Conservation (phyloP, 2,888 invertebrate genomes). For the Lottia scabra region DNA sequence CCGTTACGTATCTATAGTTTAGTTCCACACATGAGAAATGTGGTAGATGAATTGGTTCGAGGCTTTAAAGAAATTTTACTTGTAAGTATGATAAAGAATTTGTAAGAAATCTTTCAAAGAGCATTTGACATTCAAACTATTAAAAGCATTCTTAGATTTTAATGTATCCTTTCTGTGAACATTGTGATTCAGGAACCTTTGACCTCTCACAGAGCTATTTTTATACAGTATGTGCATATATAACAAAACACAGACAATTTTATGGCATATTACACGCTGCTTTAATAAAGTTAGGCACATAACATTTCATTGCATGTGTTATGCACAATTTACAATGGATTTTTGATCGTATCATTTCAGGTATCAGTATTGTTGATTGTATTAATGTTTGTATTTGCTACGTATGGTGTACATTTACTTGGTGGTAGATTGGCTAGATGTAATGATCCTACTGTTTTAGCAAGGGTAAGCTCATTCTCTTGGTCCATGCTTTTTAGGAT, state of each 20-base stretch:
- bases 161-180: background rate
- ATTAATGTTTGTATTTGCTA: slow-evolving; percentile 99
- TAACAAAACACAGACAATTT: too few species aligned
- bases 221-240: too few species aligned
- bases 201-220: too few species aligned
- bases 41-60: slow-evolving; percentile 96
- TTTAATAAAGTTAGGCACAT: too few species aligned
- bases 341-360: slow-evolving; percentile 71
- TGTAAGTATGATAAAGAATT: slow-evolving; percentile 72
- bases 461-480: slow-evolving; percentile 35
- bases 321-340: too few species aligned
- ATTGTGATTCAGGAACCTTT: too few species aligned
- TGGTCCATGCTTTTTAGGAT: background rate
- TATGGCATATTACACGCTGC: too few species aligned
- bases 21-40: slow-evolving; percentile 99
- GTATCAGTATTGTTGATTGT: slow-evolving; percentile 96
- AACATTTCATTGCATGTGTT: too few species aligned
- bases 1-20: slow-evolving; percentile 97
- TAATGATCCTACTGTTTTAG: slow-evolving; percentile 90
- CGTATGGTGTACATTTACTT: slow-evolving; percentile 97
- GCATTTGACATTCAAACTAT: too few species aligned
- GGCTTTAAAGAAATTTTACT: slow-evolving; percentile 99
- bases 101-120: background rate
- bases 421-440: slow-evolving; percentile 96
- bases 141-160: too few species aligned